Percentiles rank a stretch among this genome's conserved stretches.
Evolutionary conservation across 37 sponge, comb jelly and placozoan species (phyloP).

Genomic region (Eunapius fragilis): DNA sequence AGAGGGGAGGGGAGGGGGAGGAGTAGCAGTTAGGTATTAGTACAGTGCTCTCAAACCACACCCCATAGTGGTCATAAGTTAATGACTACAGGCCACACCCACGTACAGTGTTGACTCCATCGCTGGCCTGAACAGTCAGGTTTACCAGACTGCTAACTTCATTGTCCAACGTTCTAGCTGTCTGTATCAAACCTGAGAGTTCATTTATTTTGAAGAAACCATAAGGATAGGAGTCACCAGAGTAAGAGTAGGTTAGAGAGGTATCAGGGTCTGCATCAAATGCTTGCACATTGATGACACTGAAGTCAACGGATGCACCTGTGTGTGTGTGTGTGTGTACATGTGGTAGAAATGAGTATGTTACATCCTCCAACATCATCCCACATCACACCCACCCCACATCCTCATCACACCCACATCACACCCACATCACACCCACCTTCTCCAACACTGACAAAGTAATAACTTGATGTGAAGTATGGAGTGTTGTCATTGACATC

Average conservation of each 20-base stretch:
- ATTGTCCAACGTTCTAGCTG: constrained; percentile 25
- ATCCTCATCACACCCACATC: neutral
- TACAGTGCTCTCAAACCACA: too few relatives aligned
- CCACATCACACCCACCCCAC: neutral
- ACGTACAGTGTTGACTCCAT: constrained; percentile 2
- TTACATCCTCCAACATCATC: neutral
- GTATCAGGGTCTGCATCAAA: constrained; percentile 30
- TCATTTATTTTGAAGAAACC: constrained; percentile 41
- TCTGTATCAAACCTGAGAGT: constrained; percentile 26
- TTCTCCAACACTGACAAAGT: constrained; percentile 22
- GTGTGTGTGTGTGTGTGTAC: neutral
- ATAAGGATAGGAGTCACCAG: neutral
- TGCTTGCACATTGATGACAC: constrained; percentile 35
- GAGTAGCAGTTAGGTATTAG: too few relatives aligned
- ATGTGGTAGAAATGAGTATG: neutral
- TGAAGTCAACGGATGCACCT: constrained; percentile 10
- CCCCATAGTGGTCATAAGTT: neutral
- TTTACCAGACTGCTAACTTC: constrained; percentile 8
- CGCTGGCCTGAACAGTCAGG: constrained; percentile 17
- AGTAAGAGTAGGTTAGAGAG: constrained; percentile 17
- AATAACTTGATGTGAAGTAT: constrained; percentile 30
- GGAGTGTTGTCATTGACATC: constrained; percentile 56
- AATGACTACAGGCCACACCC: neutral
- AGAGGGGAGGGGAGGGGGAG: too few relatives aligned
- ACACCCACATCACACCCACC: constrained; percentile 6